phyloP scores from a whole-genome alignment of 23 tunicate species.

The Ciona savignyi region DNA sequence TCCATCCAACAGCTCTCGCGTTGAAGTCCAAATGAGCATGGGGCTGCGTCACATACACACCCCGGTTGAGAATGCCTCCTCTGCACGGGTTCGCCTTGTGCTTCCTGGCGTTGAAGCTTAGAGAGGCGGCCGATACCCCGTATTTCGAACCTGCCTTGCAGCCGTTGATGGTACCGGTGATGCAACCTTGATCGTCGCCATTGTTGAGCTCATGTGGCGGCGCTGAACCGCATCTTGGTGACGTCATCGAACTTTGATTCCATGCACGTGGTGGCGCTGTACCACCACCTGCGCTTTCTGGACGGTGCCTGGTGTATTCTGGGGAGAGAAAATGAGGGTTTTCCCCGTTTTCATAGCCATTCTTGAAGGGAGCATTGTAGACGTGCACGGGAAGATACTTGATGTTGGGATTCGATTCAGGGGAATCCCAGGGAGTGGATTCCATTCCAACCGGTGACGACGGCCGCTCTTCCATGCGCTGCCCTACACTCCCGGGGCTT shows the following conservation, averaged over 20 bases:
- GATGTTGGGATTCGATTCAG: conserved; percentile 23
- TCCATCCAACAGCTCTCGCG: conserved; percentile 86
- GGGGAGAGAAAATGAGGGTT: conserved; percentile 11
- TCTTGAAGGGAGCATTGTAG: background rate
- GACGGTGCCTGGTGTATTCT: conserved; percentile 39
- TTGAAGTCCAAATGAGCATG: conserved; percentile 60
- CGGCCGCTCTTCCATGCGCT: background rate
- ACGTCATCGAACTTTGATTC: background rate
- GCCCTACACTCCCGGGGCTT: conserved; percentile 11
- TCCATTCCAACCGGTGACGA: background rate
- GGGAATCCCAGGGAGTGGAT: conserved; percentile 31
- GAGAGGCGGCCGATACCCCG: conserved; percentile 24
- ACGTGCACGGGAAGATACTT: conserved; percentile 28
- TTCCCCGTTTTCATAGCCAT: conserved; percentile 1
- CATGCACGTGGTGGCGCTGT: conserved; percentile 8
- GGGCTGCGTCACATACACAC: conserved; percentile 25
- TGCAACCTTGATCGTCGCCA: conserved; percentile 5
- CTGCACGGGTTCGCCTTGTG: conserved; percentile 45
- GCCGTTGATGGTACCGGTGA: background rate
- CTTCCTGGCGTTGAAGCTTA: conserved; percentile 62
- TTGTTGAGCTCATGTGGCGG: conserved; percentile 14
- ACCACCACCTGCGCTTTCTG: conserved; percentile 79
- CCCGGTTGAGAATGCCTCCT: conserved; percentile 22
- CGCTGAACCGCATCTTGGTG: conserved; percentile 33
- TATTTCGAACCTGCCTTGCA: background rate